Evolutionary conservation across 2,113 vertebrate species (phyloP), one percentile per base, ranked within the genome.

Genomic region (Potamarius usumacintae): DNA sequence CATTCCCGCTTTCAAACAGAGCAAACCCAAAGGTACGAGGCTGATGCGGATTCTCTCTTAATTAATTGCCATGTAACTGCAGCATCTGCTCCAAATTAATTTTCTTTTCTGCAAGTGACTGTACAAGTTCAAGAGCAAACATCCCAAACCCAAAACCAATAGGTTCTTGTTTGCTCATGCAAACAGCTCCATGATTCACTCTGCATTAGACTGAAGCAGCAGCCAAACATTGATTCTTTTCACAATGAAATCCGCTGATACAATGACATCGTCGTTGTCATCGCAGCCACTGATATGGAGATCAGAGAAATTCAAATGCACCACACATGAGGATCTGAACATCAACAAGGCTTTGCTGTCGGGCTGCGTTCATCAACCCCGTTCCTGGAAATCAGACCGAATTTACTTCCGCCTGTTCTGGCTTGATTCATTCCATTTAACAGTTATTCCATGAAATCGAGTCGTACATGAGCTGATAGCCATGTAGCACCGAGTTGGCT

Each of bases 171-270:
- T 79, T 72, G 25, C 30, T 52, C 22, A 1, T 82, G 52, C 22
- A 83, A 83, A 76, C 48, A 85, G 83, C 10, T 34, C 69, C 11
- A 7, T 67, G 86, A 83, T 62, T 74, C 86, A 83, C 27, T 77
- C n/a, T 34, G 42, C 1, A 50, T n/a, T 48, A 72, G 53, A 71
- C 34, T 20, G 30, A 60, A 60, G 34, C 52, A 72, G 79, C 53
- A 82, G 42, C 30, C 83, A 80, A 86, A 81, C 27, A 71, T 34
- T 42, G 22, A 80, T 48, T 81, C 62, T 42, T 71, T 87, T 60
- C 50, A 30, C 65, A 81, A 9, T 71, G 7, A 57, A 58, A 69
- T 60, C 63, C 30, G 50, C 6, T 72, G 27, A 83, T 65, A 42
- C 71, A 77, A 76, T 71, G 22, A 79, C 20, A 12, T 55, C 53